phyloP scores from a whole-genome alignment of 1,140 invertebrate species.

The Macrobrachium nipponense region DNA sequence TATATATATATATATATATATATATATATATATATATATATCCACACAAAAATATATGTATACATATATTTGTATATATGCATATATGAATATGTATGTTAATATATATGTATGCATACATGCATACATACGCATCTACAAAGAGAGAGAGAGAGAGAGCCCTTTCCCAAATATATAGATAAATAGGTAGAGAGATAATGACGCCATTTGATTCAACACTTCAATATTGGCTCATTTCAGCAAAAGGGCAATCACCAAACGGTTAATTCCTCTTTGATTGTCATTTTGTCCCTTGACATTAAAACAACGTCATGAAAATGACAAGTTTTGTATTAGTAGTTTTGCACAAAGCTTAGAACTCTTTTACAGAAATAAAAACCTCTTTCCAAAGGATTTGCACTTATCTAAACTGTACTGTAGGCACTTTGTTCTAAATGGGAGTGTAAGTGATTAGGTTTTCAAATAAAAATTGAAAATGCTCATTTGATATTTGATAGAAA shows the following conservation, averaged over 20 bases:
- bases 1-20: background rate
- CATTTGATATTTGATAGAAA: background rate
- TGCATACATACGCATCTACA: no score
- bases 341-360: no score
- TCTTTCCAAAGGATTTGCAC: no score
- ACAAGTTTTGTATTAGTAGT: no score
- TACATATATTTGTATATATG: background rate
- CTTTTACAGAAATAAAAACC: no score
- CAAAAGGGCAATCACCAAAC: no score
- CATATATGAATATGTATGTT: background rate
- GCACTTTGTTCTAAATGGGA: no score
- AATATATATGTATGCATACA: constrained; percentile 2
- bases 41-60: background rate
- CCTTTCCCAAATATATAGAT: background rate
- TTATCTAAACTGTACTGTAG: no score
- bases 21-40: constrained; percentile 9
- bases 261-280: no score
- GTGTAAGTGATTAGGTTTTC: background rate
- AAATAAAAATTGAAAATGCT: background rate
- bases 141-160: background rate
- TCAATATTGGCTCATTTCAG: no score
- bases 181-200: background rate
- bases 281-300: no score
- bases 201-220: background rate
- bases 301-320: no score